A percentile compares a stretch with the other conserved stretches of the same genome.
phyloP scores from a whole-genome alignment of 2,797 vertebrate genomes.

The Passerculus sandwichensis region DNA sequence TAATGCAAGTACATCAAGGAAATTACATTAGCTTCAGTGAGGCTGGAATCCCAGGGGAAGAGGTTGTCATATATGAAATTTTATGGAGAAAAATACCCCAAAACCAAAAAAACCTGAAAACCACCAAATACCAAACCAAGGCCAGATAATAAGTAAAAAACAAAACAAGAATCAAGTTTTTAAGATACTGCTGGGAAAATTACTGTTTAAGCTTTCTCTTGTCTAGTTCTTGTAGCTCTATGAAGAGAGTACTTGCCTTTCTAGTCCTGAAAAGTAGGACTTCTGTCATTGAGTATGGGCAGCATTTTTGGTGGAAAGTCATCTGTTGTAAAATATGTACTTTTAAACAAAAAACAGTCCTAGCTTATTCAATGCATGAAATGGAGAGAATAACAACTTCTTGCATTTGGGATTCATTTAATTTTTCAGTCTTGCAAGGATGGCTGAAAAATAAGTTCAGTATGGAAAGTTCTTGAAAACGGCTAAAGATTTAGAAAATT shows the following conservation, averaged over 20 bases:
- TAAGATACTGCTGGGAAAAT: background rate
- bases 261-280: background rate
- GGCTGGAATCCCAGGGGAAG: background rate
- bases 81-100: background rate
- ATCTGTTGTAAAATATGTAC: background rate
- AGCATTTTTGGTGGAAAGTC: background rate
- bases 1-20: background rate
- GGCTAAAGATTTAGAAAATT: background rate
- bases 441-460: background rate
- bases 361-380: background rate
- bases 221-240: background rate
- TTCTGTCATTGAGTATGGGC: background rate
- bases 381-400: background rate
- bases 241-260: background rate
- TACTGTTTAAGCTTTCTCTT: background rate
- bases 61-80: too few relatives aligned
- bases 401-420: background rate
- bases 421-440: background rate
- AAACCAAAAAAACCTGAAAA: fast-evolving
- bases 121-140: background rate
- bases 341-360: background rate
- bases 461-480: background rate
- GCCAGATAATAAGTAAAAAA: background rate
- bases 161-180: background rate
- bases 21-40: background rate